Conservation (phyloP, 2,888 invertebrate genomes). For the Nemotelus pantherinus region DNA sequence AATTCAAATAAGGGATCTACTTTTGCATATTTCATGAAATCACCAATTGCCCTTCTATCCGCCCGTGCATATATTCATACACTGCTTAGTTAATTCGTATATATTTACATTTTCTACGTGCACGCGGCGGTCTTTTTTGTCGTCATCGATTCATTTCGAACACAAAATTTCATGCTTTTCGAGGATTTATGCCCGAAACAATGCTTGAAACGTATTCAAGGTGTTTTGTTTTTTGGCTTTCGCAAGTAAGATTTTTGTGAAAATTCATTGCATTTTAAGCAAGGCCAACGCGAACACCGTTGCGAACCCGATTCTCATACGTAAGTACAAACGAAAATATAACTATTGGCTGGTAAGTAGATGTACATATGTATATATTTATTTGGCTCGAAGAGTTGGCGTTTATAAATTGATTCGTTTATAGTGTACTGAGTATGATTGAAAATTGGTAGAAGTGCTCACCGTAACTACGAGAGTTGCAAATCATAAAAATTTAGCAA, state of each 20-base stretch:
- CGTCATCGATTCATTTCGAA: conserved; percentile 9
- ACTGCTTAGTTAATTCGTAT: too few species aligned
- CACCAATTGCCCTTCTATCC: neutral
- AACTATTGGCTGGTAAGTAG: too few species aligned
- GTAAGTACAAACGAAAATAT: neutral
- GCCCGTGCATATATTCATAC: neutral
- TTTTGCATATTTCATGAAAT: conserved; percentile 41
- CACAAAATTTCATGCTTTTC: conserved; percentile 12
- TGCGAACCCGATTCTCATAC: conserved; percentile 13
- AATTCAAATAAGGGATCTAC: neutral
- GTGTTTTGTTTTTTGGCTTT: conserved; percentile 22
- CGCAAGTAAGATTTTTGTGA: neutral
- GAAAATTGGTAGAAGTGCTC: too few species aligned
- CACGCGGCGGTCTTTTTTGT: neutral
- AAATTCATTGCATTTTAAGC: conserved; percentile 29
- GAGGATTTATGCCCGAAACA: neutral
- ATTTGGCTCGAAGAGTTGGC: too few species aligned
- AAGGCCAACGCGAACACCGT: conserved; percentile 11
- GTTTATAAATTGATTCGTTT: too few species aligned
- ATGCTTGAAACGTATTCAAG: conserved; percentile 33
- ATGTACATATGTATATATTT: too few species aligned
- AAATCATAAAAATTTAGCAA: too few species aligned
- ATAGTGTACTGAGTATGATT: too few species aligned
- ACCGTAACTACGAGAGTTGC: too few species aligned
- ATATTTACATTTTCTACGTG: too few species aligned